Base-by-base conservation (phyloP, 2,888 invertebrate species). In the Agonopterix alstromeriana region DNA sequence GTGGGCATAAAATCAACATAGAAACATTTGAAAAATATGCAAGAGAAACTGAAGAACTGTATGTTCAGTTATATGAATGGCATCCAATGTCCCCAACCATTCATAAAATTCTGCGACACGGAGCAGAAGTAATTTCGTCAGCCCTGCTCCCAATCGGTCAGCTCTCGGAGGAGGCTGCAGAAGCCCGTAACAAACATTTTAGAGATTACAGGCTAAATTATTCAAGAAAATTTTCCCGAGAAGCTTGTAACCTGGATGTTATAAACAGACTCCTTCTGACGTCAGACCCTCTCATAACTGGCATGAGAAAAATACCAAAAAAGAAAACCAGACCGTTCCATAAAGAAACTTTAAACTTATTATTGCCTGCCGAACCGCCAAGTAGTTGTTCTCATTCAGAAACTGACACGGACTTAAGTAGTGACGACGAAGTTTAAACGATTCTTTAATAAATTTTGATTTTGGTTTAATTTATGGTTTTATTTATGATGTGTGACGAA, bases 151-250 rank as follows among this genome's bases (percentile, higher is more conserved):
- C 66, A 3, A 65, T 67, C 14, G 64, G 62, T 1, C 58, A 58
- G 40, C 48, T 68, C n/a, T 65, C 61, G 5, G 63, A 70, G 51
- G 65, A 67, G 53, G 63, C 67, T n/a, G 55, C 60, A 12, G 53
- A 52, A 36, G 52, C 53, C 3, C 42, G 61, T 7, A 65, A 67
- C 42, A 68, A 65, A 48, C 53, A 63, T 49, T 63, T 61, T 45
- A 41, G 60, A 7, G 11, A 40, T 11, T 62, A 59, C 45, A 42
- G 65, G n/a, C 36, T 51, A 35, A 45, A 58, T 43, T 60, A 50
- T 46, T 17, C 60, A 1, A 42, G 64, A 48, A 66, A 67, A 51
- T 59, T 55, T 53, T 59, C 51, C 7, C 52, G 65, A 43, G 50
- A 45, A n/a, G 35, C 43, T 5, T 54, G 53, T 14, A 52, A 54